phyloP scores from a whole-genome alignment of 2,113 vertebrate genomes.

The Atlantisia rogersi region DNA sequence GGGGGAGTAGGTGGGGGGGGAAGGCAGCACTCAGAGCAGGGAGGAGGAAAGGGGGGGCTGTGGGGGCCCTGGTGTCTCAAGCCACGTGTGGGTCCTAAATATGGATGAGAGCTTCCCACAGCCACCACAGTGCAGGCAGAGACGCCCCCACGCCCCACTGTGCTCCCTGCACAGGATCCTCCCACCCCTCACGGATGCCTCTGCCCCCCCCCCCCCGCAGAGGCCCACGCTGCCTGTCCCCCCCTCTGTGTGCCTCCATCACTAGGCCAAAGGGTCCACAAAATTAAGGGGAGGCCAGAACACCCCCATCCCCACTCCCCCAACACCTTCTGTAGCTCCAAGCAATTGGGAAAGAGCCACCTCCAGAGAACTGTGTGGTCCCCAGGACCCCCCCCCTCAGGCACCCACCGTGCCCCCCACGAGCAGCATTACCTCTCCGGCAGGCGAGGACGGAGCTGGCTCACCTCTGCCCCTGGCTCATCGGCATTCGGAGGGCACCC shows the following conservation, averaged over 20 bases:
- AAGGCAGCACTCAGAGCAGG: not conserved
- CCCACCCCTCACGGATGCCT: not conserved
- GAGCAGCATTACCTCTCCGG: constrained; percentile 16
- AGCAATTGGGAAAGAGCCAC: fast-evolving
- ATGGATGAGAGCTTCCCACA: not conserved
- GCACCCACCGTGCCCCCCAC: not conserved
- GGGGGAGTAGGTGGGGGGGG: too few species aligned
- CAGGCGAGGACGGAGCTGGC: not conserved
- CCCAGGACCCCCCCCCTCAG: not conserved
- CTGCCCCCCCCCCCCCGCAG: not conserved
- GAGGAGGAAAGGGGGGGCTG: not conserved
- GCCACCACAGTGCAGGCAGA: not conserved
- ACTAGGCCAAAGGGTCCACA: not conserved
- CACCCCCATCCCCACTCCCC: too few species aligned
- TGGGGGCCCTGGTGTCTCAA: not conserved
- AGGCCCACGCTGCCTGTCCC: not conserved
- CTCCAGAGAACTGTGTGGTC: fast-evolving
- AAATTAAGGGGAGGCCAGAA: fast-evolving
- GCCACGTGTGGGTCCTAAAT: fast-evolving
- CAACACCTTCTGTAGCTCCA: not conserved
- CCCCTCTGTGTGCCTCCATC: not conserved
- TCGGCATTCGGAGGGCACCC: fast-evolving
- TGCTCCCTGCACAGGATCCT: not conserved
- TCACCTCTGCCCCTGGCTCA: not conserved
- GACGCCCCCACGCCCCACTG: fast-evolving